Conservation (phyloP, 2,113 vertebrate genomes). For the Lasiurus borealis region DNA sequence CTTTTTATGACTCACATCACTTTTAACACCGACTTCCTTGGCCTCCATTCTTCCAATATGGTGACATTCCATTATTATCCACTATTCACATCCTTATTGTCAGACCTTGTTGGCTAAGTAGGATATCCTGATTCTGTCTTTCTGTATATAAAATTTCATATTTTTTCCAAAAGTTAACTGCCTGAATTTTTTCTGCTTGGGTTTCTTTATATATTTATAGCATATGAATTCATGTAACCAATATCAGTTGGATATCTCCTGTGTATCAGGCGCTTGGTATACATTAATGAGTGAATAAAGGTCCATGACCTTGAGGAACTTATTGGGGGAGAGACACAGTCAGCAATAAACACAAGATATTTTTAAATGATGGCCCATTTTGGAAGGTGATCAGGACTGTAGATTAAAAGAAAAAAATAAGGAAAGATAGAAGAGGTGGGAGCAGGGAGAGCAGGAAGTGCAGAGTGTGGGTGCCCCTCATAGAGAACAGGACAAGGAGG, state of each 20-base stretch:
- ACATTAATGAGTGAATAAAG: background rate
- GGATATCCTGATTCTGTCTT: background rate
- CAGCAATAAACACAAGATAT: background rate
- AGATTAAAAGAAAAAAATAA: background rate
- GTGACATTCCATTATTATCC: accelerated
- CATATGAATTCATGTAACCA: too few relatives aligned
- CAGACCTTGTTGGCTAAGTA: background rate
- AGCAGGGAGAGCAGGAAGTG: background rate
- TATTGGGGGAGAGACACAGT: background rate
- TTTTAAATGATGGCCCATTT: background rate
- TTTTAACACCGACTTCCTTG: background rate
- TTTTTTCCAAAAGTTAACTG: background rate
- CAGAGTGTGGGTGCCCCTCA: accelerated
- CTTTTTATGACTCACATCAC: too few relatives aligned
- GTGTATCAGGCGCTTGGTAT: accelerated
- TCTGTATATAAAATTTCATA: background rate
- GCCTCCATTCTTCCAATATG: background rate
- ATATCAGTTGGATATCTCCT: background rate
- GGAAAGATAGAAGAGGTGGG: background rate
- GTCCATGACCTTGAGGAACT: too few relatives aligned
- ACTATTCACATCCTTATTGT: background rate
- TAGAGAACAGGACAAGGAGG: accelerated
- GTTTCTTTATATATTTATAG: background rate
- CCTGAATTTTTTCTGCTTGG: background rate
- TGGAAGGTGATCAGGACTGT: background rate